These are phyloP conservation scores for Scalopus aquaticus DNA, from an alignment of 2,113 vertebrate genomes.

Conservation along the genomic window DNA sequence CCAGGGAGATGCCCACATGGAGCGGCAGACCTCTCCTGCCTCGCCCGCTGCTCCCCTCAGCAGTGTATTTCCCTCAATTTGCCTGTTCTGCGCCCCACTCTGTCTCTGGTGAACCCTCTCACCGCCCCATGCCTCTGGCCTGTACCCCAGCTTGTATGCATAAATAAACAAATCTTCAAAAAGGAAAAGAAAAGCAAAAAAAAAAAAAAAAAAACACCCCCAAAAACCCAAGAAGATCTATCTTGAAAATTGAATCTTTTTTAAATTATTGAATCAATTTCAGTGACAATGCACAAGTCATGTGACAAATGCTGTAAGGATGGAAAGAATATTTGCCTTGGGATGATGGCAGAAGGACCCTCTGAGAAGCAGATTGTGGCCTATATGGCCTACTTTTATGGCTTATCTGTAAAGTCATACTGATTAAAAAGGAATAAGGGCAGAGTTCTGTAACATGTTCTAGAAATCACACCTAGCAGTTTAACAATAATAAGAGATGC, in stretches of 20 bases:
- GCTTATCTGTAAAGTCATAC: background rate
- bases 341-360: background rate
- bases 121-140: too few species aligned
- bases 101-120: too few species aligned
- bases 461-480: background rate
- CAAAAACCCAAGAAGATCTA: background rate
- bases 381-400: background rate
- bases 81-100: too few species aligned
- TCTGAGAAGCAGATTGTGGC: background rate
- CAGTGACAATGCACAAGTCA: background rate
- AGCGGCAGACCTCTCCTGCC: too few species aligned
- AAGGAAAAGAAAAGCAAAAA: too few species aligned
- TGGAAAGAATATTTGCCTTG: slow-evolving; percentile 13
- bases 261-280: slow-evolving; percentile 29
- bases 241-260: slow-evolving; percentile 39
- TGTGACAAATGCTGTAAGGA: background rate
- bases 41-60: too few species aligned
- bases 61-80: too few species aligned
- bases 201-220: too few species aligned
- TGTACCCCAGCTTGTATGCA: too few species aligned
- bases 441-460: background rate
- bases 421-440: slow-evolving; percentile 6
- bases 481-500: background rate
- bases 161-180: too few species aligned
- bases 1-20: too few species aligned